phyloP scores from a whole-genome alignment of 2,113 vertebrate species.

The Leucopternis melanops region DNA sequence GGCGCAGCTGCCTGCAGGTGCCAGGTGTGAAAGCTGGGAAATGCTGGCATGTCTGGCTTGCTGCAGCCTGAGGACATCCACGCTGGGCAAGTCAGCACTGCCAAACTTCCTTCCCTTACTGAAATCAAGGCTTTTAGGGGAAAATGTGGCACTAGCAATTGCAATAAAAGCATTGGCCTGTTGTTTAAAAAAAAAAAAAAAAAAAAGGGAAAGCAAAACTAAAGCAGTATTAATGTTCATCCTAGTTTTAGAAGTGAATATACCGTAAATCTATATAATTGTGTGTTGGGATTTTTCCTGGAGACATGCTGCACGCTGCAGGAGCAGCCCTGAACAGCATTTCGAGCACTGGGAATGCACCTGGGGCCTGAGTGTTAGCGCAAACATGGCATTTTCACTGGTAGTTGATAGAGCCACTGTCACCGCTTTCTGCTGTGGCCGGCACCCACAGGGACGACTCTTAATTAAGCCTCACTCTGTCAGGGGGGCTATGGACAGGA shows the following conservation, averaged over 20 bases:
- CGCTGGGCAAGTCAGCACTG: background rate
- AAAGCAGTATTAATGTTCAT: background rate
- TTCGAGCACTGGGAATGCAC: fast-evolving
- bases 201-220: background rate
- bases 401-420: background rate
- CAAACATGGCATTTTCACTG: background rate
- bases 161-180: background rate
- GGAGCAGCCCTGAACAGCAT: background rate
- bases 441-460: background rate
- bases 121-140: background rate
- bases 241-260: background rate
- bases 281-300: background rate
- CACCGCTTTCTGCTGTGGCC: background rate
- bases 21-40: background rate
- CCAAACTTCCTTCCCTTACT: background rate
- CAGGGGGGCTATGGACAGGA: background rate
- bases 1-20: fast-evolving
- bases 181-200: background rate
- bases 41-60: fast-evolving
- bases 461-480: background rate
- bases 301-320: background rate
- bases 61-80: background rate
- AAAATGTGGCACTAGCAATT: background rate
- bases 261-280: background rate
- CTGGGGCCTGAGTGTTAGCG: fast-evolving